phyloP scores from a whole-genome alignment of 1,140 invertebrate species.

The Drosophila seguyi region DNA sequence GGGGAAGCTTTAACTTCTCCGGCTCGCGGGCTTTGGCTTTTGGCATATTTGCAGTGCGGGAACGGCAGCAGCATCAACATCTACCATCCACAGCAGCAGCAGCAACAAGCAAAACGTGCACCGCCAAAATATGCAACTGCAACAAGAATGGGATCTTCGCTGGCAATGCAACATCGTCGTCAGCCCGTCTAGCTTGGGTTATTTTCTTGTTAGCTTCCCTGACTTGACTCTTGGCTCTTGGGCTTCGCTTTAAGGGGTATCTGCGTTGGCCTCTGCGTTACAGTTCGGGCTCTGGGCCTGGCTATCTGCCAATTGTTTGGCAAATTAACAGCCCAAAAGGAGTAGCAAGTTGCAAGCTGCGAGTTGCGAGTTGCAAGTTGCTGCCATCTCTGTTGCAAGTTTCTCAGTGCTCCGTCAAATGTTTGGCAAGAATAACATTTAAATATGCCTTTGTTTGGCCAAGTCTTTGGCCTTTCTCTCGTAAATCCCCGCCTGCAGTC shows the following conservation, averaged over 20 bases:
- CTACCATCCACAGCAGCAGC: slow-evolving; percentile 27
- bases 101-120: slow-evolving; percentile 59
- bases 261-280: slow-evolving; percentile 26
- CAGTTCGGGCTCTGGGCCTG: slow-evolving; percentile 58
- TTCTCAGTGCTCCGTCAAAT: slow-evolving; percentile 41
- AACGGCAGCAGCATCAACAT: slow-evolving; percentile 52
- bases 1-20: slow-evolving; percentile 40
- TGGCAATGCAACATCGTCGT: slow-evolving; percentile 59
- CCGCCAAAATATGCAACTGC: slow-evolving; percentile 58
- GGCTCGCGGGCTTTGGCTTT: slow-evolving; percentile 40
- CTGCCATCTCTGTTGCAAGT: slow-evolving; percentile 35
- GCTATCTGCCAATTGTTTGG: slow-evolving; percentile 81
- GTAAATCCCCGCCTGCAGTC: slow-evolving; percentile 7
- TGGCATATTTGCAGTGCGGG: slow-evolving; percentile 76
- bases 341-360: slow-evolving; percentile 34
- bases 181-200: slow-evolving; percentile 75
- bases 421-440: slow-evolving; percentile 73
- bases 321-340: slow-evolving; percentile 79
- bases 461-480: slow-evolving; percentile 35
- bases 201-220: slow-evolving; percentile 69
- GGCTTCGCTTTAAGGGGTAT: slow-evolving; percentile 10
- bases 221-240: slow-evolving; percentile 30
- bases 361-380: slow-evolving; percentile 9
- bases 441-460: slow-evolving; percentile 80
- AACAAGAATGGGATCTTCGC: slow-evolving; percentile 55